Evolutionary conservation across 2,113 vertebrate genomes (phyloP).

Genomic region (Illadopsis cleaveri): DNA sequence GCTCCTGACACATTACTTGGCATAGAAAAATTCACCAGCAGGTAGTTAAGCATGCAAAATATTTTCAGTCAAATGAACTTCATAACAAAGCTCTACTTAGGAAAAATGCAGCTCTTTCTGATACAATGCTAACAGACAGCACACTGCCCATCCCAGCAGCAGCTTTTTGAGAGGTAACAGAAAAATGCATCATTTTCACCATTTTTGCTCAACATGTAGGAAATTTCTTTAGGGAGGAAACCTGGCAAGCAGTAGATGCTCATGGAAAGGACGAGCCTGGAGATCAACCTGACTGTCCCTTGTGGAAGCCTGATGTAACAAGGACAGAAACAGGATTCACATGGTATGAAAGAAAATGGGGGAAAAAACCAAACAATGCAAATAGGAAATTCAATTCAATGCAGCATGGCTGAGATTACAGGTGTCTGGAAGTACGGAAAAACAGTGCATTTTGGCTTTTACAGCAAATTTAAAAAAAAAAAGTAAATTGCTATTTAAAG

Average conservation of each 20-base stretch:
- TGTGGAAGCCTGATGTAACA: neutral
- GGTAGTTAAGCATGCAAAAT: slow-evolving; percentile 69
- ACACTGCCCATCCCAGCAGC: neutral
- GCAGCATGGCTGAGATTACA: neutral
- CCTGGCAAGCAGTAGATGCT: neutral
- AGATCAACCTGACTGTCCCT: neutral
- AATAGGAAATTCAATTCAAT: neutral
- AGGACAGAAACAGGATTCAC: neutral
- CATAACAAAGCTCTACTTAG: slow-evolving; percentile 5
- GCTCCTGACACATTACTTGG: slow-evolving; percentile 58
- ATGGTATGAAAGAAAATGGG: neutral
- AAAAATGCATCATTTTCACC: neutral
- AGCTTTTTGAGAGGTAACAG: neutral
- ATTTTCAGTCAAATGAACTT: slow-evolving; percentile 62
- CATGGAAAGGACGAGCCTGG: neutral
- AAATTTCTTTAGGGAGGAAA: neutral
- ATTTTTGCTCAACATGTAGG: neutral
- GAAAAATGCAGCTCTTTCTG: neutral
- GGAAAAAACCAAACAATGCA: neutral
- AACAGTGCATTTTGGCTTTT: neutral
- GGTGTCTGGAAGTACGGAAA: neutral
- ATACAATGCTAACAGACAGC: neutral
- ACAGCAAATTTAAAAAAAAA: neutral
- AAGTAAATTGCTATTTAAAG: neutral
- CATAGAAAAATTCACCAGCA: slow-evolving; percentile 61